Evolutionary conservation across 2,888 invertebrate genomes (phyloP).

Genomic region (Allolobophora icterica): DNA sequence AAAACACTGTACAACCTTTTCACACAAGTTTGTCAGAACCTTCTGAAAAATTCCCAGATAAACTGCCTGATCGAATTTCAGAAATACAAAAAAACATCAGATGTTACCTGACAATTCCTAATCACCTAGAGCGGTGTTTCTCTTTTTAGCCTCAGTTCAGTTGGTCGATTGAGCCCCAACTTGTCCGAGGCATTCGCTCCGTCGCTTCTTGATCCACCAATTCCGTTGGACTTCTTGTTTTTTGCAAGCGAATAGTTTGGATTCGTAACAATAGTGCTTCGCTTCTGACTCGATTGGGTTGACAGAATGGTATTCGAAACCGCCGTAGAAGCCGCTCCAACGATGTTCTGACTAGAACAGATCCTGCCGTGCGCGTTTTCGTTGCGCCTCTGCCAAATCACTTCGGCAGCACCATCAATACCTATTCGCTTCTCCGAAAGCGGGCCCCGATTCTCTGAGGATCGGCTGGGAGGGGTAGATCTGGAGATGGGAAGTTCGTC

Average conservation of each 20-base stretch:
- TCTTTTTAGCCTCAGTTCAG: constrained; percentile 9
- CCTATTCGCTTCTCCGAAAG: background rate
- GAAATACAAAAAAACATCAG: background rate
- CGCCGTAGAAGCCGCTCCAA: constrained; percentile 45
- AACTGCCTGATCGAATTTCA: background rate
- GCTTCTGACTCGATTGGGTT: constrained; percentile 56
- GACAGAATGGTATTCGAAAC: constrained; percentile 56
- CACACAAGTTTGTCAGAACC: background rate
- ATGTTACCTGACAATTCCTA: constrained; percentile 2
- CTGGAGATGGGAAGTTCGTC: background rate
- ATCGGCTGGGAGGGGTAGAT: background rate
- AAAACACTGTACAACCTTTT: too few species aligned
- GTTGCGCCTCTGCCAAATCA: constrained; percentile 46
- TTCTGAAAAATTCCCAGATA: background rate
- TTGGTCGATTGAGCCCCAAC: background rate
- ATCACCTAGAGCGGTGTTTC: constrained; percentile 13
- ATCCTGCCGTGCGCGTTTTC: constrained; percentile 51
- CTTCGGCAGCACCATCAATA: constrained; percentile 37
- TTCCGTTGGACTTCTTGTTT: background rate
- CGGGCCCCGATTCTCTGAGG: background rate
- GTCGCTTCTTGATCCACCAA: background rate
- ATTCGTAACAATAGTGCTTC: constrained; percentile 66
- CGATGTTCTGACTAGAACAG: constrained; percentile 42
- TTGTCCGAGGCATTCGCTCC: background rate
- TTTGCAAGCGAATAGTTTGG: constrained; percentile 56